Percentiles rank a stretch among this genome's conserved stretches.
Conservation (phyloP, 1,140 invertebrate species). For the Chelonus insularis region DNA sequence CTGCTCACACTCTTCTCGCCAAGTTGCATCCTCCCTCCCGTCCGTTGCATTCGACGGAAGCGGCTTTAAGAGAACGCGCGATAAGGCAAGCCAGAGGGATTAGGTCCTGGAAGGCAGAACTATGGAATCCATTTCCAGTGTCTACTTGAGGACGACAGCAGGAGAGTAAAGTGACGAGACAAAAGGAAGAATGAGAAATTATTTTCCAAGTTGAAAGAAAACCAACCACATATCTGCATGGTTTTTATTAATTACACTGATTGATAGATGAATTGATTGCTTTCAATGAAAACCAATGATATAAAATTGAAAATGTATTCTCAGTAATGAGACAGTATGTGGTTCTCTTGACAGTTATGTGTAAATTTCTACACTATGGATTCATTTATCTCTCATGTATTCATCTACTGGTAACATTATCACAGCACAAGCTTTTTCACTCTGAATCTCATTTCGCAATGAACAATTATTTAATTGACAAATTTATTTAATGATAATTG, state of each 20-base stretch:
- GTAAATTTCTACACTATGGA: too few species aligned
- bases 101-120: constrained; percentile 8
- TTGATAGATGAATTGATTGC: too few species aligned
- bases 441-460: too few species aligned
- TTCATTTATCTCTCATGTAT: too few species aligned
- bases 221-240: constrained; percentile 31
- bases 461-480: too few species aligned
- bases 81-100: constrained; percentile 15
- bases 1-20: background rate
- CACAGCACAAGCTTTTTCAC: too few species aligned
- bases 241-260: constrained; percentile 18
- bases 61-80: background rate
- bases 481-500: too few species aligned
- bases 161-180: background rate
- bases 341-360: too few species aligned
- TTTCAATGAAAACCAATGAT: too few species aligned
- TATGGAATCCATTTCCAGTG: constrained; percentile 12
- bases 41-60: constrained; percentile 8
- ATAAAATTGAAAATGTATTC: too few species aligned
- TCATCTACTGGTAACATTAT: too few species aligned
- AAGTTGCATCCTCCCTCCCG: background rate
- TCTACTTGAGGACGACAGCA: background rate
- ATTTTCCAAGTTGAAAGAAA: background rate
- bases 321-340: too few species aligned
- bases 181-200: background rate